Evolutionary conservation across 2,113 vertebrate genomes (phyloP).

Genomic region (Pontoporia blainvillei): DNA sequence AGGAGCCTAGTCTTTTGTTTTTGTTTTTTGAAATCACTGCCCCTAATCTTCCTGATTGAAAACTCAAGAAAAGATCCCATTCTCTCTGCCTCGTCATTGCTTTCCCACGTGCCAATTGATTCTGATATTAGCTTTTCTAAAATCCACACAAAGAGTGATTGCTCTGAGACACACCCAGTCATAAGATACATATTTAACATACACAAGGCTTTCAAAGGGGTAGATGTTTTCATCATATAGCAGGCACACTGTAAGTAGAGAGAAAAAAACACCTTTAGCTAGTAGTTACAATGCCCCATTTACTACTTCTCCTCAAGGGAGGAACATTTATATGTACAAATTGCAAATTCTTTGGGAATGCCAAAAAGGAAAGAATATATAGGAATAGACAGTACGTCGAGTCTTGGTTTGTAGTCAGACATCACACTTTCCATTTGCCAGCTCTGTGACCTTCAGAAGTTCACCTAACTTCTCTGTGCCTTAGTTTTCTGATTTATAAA

Average conservation of each 20-base stretch:
- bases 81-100: neutral
- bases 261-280: slow-evolving; percentile 5
- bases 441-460: neutral
- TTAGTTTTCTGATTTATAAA: slow-evolving; percentile 10
- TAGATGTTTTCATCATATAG: neutral
- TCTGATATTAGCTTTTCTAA: slow-evolving; percentile 5
- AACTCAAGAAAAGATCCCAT: neutral
- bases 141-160: neutral
- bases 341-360: neutral
- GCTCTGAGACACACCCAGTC: neutral
- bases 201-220: neutral
- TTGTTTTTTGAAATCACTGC: neutral
- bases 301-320: neutral
- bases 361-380: neutral
- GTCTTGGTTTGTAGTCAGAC: neutral
- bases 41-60: neutral
- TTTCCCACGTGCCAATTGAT: neutral
- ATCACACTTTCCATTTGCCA: neutral
- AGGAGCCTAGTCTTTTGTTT: neutral
- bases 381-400: neutral
- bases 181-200: neutral
- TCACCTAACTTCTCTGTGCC: neutral
- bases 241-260: neutral
- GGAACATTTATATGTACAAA: neutral
- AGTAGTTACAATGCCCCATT: neutral